phyloP scores from a whole-genome alignment of 2,113 vertebrate species.

The Phalacrocorax aristotelis region DNA sequence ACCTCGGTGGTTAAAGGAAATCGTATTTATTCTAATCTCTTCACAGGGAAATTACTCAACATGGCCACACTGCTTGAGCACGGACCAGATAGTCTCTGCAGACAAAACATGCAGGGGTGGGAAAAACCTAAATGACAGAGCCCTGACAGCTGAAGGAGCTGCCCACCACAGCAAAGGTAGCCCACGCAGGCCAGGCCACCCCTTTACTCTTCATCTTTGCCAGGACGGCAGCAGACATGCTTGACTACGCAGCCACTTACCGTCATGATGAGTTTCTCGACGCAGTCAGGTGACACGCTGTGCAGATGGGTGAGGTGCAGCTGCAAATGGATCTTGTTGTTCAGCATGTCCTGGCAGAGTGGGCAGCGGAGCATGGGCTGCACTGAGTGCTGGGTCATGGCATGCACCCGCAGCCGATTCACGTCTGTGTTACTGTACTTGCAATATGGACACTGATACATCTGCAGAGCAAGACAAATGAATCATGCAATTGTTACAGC shows the following conservation, averaged over 20 bases:
- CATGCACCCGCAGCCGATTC: slow-evolving; percentile 95
- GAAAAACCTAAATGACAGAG: background rate
- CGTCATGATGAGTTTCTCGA: slow-evolving; percentile 96
- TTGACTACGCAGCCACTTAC: slow-evolving; percentile 68
- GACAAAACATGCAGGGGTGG: background rate
- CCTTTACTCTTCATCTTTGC: background rate
- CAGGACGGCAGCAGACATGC: background rate
- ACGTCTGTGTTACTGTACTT: slow-evolving; percentile 95
- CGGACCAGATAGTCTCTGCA: too few species aligned
- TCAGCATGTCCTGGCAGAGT: slow-evolving; percentile 98
- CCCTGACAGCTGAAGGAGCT: background rate
- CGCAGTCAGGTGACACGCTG: slow-evolving; percentile 96
- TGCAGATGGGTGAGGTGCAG: slow-evolving; percentile 99
- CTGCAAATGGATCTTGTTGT: slow-evolving; percentile 99
- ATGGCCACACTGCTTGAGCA: background rate
- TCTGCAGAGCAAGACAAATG: slow-evolving; percentile 69
- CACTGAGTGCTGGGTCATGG: slow-evolving; percentile 98
- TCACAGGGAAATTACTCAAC: background rate
- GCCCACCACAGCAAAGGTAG: background rate
- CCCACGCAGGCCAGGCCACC: background rate
- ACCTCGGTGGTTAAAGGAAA: background rate
- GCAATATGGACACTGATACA: slow-evolving; percentile 98
- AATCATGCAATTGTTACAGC: background rate
- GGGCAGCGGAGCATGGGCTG: slow-evolving; percentile 98
- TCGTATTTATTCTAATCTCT: background rate